Percentiles rank a stretch among this genome's conserved stretches.
phyloP scores from a whole-genome alignment of 2,888 invertebrate species.

The Drosophila nr. medialis region DNA sequence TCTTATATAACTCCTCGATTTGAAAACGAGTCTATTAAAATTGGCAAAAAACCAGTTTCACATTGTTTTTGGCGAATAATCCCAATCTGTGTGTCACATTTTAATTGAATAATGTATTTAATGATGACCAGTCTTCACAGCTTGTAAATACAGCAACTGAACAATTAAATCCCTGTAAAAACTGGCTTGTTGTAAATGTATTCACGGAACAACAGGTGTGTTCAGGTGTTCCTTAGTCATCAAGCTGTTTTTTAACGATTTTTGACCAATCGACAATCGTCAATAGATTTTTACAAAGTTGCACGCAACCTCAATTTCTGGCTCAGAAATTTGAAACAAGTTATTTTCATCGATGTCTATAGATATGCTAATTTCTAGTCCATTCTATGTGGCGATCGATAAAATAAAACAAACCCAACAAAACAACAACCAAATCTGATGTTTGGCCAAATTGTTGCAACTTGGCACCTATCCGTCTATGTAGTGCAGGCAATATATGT shows the following conservation, averaged over 20 bases:
- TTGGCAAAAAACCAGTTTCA: neutral
- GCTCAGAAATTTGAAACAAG: neutral
- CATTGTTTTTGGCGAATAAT: neutral
- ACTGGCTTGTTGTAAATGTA: neutral
- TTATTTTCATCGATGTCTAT: neutral
- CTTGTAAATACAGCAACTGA: neutral
- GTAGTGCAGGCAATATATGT: neutral
- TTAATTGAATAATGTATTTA: neutral
- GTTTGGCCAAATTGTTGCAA: neutral
- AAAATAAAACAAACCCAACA: neutral
- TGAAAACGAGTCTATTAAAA: neutral
- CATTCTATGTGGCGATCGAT: neutral
- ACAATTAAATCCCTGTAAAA: neutral
- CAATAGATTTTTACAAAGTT: neutral
- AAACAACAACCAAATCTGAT: neutral
- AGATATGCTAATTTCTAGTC: neutral
- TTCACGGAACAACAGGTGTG: neutral
- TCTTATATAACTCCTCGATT: neutral
- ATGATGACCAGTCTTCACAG: neutral
- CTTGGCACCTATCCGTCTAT: neutral
- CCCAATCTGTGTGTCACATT: neutral
- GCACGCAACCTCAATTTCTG: neutral
- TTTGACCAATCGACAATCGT: neutral
- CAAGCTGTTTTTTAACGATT: neutral
- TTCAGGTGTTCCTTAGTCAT: neutral